Base-by-base conservation (phyloP, 2,888 invertebrate genomes). In the Euzetes globulus region DNA sequence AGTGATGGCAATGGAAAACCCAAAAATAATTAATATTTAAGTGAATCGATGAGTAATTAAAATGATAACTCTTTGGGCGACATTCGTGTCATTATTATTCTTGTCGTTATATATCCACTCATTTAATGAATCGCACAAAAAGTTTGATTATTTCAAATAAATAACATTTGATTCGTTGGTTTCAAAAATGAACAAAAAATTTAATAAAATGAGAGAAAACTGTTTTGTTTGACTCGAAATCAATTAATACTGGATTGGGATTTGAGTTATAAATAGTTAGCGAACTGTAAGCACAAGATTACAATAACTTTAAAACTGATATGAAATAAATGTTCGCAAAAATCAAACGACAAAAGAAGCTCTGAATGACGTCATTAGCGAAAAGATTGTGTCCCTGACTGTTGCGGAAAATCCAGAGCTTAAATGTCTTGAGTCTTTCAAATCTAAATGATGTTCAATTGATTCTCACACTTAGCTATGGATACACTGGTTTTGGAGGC, bases 361-460 rank as follows among this genome's bases (percentile, higher is more conserved):
- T 27, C 37, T 4, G 7, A 41, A 25, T 70, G 70, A 70, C 70
- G 70, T 70, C 70, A 70, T 33, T 9, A 25, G 45, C 25, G 22
- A 70, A 70, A 47, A 70, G 70, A 70, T 70, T 47, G 47, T 70
- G 70, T 70, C 70, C 70, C 70, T 70, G 70, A 70, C 19, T 27
- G 41, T 70, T 13, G 47, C 70, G 70, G 70, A 70, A 70, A 70
- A 70, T 70, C 70, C 70, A 70, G 47, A 70, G 13, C 45, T 70
- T 60, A 47, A 70, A 70, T 70, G 70, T 25, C 27, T 70, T 63
- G 45, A 70, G 70, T 47, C 22, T 33, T 22, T 29, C 4, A 19
- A 65, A 65, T 41, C 65, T 25, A 70, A 70, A 70, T 25, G 45
- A 70, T 70, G 70, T 70, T 70, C 70, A 70, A 45, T 70, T 11